Percentiles rank a stretch among this genome's conserved stretches.
Evolutionary conservation across 2,113 vertebrate genomes (phyloP).

Genomic region (Urocolius indicus): DNA sequence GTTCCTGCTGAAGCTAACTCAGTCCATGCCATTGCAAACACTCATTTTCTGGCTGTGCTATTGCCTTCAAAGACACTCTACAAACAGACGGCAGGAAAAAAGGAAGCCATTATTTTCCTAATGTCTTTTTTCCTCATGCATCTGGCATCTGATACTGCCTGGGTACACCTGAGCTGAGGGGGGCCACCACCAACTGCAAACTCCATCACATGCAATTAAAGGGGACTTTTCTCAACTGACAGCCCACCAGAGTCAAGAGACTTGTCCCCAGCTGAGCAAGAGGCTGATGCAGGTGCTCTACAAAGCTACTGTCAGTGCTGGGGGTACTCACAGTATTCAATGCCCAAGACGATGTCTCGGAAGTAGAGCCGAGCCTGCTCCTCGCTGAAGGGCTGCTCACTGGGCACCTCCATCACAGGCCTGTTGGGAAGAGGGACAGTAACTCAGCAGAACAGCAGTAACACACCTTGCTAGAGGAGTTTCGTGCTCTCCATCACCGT

Average conservation of each 20-base stretch:
- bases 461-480: neutral
- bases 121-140: neutral
- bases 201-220: fast-evolving
- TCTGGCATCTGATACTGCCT: neutral
- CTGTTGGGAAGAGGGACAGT: slow-evolving; percentile 65
- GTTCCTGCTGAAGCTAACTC: neutral
- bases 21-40: neutral
- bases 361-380: slow-evolving; percentile 92
- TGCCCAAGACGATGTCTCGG: slow-evolving; percentile 93
- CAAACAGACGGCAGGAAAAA: neutral
- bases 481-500: fast-evolving
- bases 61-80: neutral
- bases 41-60: neutral
- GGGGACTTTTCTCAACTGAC: neutral
- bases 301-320: neutral
- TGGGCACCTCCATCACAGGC: slow-evolving; percentile 96
- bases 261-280: neutral
- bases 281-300: fast-evolving
- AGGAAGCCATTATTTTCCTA: neutral
- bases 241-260: neutral
- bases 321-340: slow-evolving; percentile 93
- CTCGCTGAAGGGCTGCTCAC: slow-evolving; percentile 87
- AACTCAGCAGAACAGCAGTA: neutral
- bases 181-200: neutral
- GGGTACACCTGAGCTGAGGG: neutral